Evolutionary conservation across 2,888 invertebrate species (phyloP).

Genomic region (Synanthedon myopaeformis): DNA sequence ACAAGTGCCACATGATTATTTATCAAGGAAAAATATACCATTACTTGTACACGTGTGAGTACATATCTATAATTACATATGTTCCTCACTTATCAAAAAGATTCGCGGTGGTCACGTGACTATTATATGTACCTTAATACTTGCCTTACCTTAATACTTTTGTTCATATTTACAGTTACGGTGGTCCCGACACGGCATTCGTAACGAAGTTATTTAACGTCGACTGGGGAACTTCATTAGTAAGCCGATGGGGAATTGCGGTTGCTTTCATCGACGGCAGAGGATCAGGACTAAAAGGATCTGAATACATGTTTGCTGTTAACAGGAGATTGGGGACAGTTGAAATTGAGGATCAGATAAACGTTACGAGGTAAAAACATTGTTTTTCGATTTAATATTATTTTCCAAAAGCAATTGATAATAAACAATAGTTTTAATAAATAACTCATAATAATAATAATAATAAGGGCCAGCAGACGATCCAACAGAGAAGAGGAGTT

Average conservation of each 20-base stretch:
- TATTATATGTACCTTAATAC: no score
- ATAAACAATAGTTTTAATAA: no score
- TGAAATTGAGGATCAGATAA: constrained; percentile 93
- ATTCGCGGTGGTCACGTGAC: no score
- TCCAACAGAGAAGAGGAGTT: no score
- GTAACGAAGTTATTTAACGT: constrained; percentile 85
- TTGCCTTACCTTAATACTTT: no score
- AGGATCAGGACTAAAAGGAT: constrained; percentile 89
- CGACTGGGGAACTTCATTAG: constrained; percentile 90
- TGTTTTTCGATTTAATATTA: no score
- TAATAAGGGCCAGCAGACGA: no score
- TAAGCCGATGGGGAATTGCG: constrained; percentile 85
- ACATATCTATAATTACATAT: neutral
- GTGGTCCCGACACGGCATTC: constrained; percentile 89
- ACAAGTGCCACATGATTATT: constrained; percentile 79
- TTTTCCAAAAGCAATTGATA: no score
- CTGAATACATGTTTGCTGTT: constrained; percentile 82
- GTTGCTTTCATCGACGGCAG: constrained; percentile 92
- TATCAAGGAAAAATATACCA: constrained; percentile 80
- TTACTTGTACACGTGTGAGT: constrained; percentile 87
- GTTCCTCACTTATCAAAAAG: no score
- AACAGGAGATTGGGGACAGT: constrained; percentile 88
- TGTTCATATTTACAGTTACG: constrained; percentile 75
- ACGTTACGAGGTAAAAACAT: constrained; percentile 76
- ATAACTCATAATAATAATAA: no score